Evolutionary conservation across 2,888 invertebrate genomes (phyloP).

Genomic region (Brenthis hecate): DNA sequence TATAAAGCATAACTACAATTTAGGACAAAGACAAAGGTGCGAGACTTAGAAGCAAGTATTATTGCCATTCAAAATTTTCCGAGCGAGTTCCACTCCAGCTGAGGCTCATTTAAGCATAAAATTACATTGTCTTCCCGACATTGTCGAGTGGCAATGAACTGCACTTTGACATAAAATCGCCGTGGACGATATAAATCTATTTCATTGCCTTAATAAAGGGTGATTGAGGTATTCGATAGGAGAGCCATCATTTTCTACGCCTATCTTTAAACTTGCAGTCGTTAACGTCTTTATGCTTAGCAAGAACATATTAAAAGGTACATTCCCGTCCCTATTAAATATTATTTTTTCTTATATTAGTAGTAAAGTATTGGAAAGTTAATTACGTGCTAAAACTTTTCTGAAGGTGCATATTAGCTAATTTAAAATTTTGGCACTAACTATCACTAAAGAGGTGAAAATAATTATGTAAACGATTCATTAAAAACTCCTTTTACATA

Average conservation of each 20-base stretch:
- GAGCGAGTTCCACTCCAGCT: constrained; percentile 75
- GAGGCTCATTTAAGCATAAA: constrained; percentile 80
- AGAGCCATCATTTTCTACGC: constrained; percentile 66
- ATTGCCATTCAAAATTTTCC: constrained; percentile 78
- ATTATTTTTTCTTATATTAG: constrained; percentile 22
- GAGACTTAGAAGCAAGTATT: constrained; percentile 65
- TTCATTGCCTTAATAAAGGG: constrained; percentile 80
- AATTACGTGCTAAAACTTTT: constrained; percentile 50
- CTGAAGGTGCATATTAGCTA: constrained; percentile 50
- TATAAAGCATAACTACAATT: constrained; percentile 78
- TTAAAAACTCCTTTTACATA: constrained; percentile 54
- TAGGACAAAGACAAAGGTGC: constrained; percentile 69
- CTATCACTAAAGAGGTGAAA: constrained; percentile 69
- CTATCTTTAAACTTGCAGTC: constrained; percentile 63
- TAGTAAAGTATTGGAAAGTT: constrained; percentile 16
- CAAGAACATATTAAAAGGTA: constrained; percentile 43
- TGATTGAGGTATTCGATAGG: constrained; percentile 73
- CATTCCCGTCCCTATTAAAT: constrained; percentile 30
- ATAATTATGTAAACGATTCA: constrained; percentile 53
- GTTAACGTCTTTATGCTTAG: constrained; percentile 60
- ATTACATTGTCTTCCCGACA: constrained; percentile 79
- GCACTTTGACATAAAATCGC: constrained; percentile 81
- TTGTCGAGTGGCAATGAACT: constrained; percentile 81
- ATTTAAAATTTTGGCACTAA: constrained; percentile 60
- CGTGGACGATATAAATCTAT: constrained; percentile 77